Conservation (phyloP, 2,888 invertebrate genomes). For the Diadegma fenestrale region DNA sequence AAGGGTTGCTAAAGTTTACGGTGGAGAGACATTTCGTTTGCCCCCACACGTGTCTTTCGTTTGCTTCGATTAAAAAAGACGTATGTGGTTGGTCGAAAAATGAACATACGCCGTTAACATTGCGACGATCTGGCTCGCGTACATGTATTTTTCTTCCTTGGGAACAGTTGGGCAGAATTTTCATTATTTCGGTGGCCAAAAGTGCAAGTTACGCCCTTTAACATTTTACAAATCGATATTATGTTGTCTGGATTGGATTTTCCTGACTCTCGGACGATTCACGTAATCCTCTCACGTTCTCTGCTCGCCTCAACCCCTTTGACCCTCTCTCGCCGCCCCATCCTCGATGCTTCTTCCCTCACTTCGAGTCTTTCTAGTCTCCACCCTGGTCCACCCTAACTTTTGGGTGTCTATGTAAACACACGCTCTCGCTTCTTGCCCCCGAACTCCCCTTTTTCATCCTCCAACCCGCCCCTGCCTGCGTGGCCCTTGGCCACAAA, state of each 20-base stretch:
- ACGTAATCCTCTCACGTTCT: slow-evolving; percentile 62
- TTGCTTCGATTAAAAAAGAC: not conserved
- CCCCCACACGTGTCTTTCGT: not conserved
- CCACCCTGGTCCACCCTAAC: not conserved
- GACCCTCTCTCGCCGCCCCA: not conserved
- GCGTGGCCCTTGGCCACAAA: not conserved
- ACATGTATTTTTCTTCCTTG: not conserved
- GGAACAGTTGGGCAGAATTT: not conserved
- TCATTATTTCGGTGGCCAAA: not conserved
- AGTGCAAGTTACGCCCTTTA: not conserved
- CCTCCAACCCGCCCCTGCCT: not conserved
- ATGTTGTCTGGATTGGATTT: slow-evolving; percentile 2
- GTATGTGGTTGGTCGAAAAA: not conserved
- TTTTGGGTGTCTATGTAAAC: slow-evolving; percentile 19
- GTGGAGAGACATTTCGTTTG: slow-evolving; percentile 38
- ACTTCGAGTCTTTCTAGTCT: not conserved
- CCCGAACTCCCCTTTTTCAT: not conserved
- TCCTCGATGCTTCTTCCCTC: not conserved
- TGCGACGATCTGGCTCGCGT: not conserved
- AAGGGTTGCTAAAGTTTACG: slow-evolving; percentile 35
- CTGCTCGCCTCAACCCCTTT: slow-evolving; percentile 52
- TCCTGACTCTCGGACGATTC: slow-evolving; percentile 44
- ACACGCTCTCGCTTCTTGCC: slow-evolving; percentile 17
- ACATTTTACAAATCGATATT: slow-evolving; percentile 9
- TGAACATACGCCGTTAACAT: not conserved